phyloP scores from a whole-genome alignment of 2,113 vertebrate species.

The Trematocara variabile region DNA sequence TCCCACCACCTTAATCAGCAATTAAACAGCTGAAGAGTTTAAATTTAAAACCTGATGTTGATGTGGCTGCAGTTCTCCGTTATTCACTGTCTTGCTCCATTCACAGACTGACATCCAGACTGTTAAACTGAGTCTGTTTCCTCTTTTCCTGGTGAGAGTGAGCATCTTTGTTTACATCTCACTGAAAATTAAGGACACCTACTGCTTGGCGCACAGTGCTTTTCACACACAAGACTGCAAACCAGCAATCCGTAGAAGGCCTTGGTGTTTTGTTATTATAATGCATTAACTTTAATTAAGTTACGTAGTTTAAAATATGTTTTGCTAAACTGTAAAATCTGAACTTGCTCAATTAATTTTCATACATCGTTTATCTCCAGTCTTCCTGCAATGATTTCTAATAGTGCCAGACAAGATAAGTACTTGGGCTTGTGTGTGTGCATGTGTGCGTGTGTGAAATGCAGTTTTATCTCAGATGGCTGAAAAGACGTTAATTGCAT shows the following conservation, averaged over 20 bases:
- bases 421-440: not conserved
- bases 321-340: not conserved
- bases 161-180: conserved; percentile 50
- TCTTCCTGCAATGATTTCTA: conserved; percentile 1
- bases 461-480: conserved; percentile 9
- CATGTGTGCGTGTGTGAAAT: not conserved
- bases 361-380: not conserved
- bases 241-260: not conserved
- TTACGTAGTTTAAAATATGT: not conserved
- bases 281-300: not conserved
- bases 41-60: not conserved
- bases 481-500: conserved; percentile 11
- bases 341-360: not conserved
- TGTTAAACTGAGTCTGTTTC: not conserved
- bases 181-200: conserved; percentile 5
- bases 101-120: not conserved
- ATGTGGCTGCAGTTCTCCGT: not conserved
- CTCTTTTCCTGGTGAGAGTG: not conserved
- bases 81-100: not conserved
- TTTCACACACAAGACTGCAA: not conserved
- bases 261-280: not conserved
- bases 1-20: not conserved
- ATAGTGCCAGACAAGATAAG: conserved; percentile 19
- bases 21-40: not conserved
- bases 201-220: not conserved